These are phyloP conservation scores for Oscheius sp. DNA, from an alignment of 2,888 invertebrate genomes.

Conservation along the genomic window DNA sequence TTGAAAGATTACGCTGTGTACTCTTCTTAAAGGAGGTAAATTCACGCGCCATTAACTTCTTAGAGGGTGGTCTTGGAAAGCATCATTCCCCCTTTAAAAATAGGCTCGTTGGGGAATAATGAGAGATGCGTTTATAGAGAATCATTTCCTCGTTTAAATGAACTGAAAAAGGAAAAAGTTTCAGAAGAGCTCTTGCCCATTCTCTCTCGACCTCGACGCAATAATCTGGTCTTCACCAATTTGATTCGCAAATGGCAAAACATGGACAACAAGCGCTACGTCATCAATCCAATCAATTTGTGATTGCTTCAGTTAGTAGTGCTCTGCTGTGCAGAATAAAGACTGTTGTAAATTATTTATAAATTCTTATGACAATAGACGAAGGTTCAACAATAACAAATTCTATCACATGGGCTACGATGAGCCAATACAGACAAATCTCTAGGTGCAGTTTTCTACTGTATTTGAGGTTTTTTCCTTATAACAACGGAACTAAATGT, in stretches of 20 bases:
- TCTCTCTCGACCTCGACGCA: constrained; percentile 20
- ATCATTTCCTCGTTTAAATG: not conserved
- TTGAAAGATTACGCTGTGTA: no score
- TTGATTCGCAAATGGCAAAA: constrained; percentile 27
- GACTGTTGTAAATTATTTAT: constrained; percentile 13
- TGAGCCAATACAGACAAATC: not conserved
- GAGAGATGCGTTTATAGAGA: not conserved
- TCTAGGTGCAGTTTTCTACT: not conserved
- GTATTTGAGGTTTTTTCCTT: no score
- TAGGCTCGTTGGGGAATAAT: not conserved
- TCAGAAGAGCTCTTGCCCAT: constrained; percentile 20
- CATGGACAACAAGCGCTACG: constrained; percentile 18
- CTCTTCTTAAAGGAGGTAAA: no score
- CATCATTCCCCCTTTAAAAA: no score
- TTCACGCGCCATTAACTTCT: no score
- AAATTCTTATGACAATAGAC: not conserved
- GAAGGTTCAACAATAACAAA: not conserved
- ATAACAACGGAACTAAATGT: not conserved
- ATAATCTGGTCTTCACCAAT: constrained; percentile 32
- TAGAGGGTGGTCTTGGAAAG: no score
- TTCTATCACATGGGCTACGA: not conserved
- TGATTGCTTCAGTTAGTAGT: not conserved
- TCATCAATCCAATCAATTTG: constrained; percentile 19
- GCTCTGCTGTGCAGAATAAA: constrained; percentile 19
- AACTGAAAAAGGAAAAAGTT: not conserved